A percentile compares a stretch with the other conserved stretches of the same genome.
phyloP scores from a whole-genome alignment of 64 coral and sea anemone species.

The Astreopora myriophthalma region DNA sequence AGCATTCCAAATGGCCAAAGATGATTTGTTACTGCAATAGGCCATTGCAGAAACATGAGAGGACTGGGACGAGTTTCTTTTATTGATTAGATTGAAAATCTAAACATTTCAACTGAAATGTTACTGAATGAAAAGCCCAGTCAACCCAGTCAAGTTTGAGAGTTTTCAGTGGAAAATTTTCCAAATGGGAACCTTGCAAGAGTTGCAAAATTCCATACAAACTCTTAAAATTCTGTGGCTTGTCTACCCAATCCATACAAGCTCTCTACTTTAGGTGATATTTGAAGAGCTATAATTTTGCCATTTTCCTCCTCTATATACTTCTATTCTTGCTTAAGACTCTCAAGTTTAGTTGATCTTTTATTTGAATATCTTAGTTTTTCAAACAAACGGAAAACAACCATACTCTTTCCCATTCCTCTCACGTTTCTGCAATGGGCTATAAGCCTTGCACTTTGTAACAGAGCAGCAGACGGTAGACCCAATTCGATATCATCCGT shows the following conservation, averaged over 20 bases:
- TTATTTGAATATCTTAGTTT: conserved; percentile 33
- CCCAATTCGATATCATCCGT: too few relatives aligned
- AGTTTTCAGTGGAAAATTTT: conserved; percentile 44
- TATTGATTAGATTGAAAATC: background rate
- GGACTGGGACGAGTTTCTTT: background rate
- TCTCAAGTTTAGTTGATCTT: conserved; percentile 10
- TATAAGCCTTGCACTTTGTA: background rate
- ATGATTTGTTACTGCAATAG: background rate
- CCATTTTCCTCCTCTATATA: too few relatives aligned
- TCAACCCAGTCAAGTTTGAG: background rate
- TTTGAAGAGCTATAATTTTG: too few relatives aligned
- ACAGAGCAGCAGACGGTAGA: too few relatives aligned
- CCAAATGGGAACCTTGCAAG: background rate
- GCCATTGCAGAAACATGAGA: conserved; percentile 43
- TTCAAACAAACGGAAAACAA: conserved; percentile 8
- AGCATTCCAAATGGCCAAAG: too few relatives aligned
- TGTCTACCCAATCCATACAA: conserved; percentile 21
- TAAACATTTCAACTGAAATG: conserved; percentile 19
- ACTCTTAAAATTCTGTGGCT: conserved; percentile 31
- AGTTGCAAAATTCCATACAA: conserved; percentile 37
- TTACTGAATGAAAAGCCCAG: conserved; percentile 42
- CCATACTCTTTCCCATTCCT: conserved; percentile 36
- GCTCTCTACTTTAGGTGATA: background rate
- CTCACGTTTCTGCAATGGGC: background rate
- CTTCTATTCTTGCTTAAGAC: too few relatives aligned